These are phyloP conservation scores for Piezodorus guildinii DNA, from an alignment of 1,140 invertebrate genomes.

Conservation along the genomic window DNA sequence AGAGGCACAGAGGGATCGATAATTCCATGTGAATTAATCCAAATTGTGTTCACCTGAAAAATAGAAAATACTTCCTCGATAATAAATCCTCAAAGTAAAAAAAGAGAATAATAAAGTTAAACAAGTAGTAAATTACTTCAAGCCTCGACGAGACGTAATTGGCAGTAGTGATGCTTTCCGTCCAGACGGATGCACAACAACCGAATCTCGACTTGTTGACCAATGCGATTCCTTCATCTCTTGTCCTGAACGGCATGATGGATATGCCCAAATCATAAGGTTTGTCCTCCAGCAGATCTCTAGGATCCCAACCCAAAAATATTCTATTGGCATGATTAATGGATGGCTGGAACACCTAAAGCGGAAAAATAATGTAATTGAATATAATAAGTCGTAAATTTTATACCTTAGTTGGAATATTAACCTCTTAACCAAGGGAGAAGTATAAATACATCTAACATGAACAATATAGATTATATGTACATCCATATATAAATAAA, in stretches of 20 bases:
- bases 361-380: no score
- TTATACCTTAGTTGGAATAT: no score
- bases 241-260: conserved; percentile 3
- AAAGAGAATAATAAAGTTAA: background rate
- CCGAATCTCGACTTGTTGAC: conserved; percentile 6
- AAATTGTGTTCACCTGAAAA: conserved; percentile 9
- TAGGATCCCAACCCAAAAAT: conserved; percentile 14
- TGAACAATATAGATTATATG: no score
- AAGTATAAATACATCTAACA: no score
- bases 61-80: background rate
- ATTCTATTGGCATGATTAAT: conserved; percentile 3
- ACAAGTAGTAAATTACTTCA: background rate
- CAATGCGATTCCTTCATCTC: conserved; percentile 7
- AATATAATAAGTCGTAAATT: no score
- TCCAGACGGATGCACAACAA: conserved; percentile 14
- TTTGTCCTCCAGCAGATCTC: conserved; percentile 9
- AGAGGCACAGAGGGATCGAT: conserved; percentile 1
- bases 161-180: conserved; percentile 12
- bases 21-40: conserved; percentile 15
- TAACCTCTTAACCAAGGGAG: no score
- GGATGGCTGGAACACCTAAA: conserved; percentile 11
- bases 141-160: conserved; percentile 10
- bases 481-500: no score
- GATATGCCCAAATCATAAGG: conserved; percentile 5
- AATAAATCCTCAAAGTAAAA: background rate